Evolutionary conservation across 1,140 invertebrate species (phyloP).

Genomic region (Lucilia cuprina): DNA sequence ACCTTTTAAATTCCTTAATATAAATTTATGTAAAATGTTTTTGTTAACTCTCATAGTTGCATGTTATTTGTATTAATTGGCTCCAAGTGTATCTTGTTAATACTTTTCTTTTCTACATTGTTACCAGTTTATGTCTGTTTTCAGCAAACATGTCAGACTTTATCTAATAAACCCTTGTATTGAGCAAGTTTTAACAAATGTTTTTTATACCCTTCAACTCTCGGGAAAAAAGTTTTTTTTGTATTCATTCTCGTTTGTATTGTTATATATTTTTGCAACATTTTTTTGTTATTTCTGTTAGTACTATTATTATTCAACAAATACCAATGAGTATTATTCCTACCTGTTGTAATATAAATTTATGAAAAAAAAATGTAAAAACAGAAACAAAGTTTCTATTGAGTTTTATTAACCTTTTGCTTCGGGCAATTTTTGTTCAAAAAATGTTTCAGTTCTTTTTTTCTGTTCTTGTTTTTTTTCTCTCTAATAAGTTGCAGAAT

Average conservation of each 20-base stretch:
- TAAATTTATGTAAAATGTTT: background rate
- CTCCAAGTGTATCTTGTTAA: constrained; percentile 25
- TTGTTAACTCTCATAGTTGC: background rate
- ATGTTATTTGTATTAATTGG: constrained; percentile 23
- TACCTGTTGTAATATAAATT: constrained; percentile 13
- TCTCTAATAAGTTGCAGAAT: constrained; percentile 10
- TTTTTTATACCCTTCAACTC: constrained; percentile 11
- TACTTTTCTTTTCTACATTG: background rate
- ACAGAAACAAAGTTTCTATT: constrained; percentile 27
- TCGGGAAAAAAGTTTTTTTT: constrained; percentile 13
- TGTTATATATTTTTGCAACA: background rate
- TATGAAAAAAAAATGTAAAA: background rate
- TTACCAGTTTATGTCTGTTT: background rate
- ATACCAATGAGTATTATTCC: background rate
- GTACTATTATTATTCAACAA: background rate
- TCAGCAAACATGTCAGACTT: constrained; percentile 18
- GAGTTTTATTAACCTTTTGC: constrained; percentile 34
- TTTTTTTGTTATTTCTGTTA: background rate
- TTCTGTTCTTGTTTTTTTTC: background rate
- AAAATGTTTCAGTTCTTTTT: background rate
- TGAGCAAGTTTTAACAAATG: constrained; percentile 32
- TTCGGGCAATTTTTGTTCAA: constrained; percentile 27
- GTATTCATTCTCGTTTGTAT: constrained; percentile 19
- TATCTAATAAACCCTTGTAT: constrained; percentile 30
- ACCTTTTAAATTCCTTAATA: background rate